Evolutionary conservation across 1,140 invertebrate species (phyloP).

Genomic region (Drosophila jambulina): DNA sequence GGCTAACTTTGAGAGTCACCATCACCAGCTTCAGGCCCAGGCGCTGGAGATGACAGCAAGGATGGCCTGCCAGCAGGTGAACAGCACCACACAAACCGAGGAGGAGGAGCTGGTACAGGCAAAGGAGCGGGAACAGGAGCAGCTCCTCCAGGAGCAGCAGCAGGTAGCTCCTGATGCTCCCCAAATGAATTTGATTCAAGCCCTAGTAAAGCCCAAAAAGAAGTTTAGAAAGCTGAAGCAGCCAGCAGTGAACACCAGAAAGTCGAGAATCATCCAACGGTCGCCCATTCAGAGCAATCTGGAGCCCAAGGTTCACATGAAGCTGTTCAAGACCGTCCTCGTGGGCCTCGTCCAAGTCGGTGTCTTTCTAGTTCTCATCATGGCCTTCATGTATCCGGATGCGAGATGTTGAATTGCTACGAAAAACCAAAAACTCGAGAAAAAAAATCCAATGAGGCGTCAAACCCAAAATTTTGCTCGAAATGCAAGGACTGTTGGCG

Average conservation of each 20-base stretch:
- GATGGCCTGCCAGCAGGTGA: background rate
- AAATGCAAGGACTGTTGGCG: background rate
- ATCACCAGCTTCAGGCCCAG: background rate
- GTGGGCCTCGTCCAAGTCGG: constrained; percentile 66
- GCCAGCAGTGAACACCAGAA: no score
- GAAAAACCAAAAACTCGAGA: background rate
- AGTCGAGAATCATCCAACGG: background rate
- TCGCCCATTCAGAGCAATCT: constrained; percentile 26
- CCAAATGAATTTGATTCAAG: no score
- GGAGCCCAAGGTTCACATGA: constrained; percentile 43
- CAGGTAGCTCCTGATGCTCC: background rate
- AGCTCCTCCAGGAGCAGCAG: background rate
- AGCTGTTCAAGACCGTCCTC: constrained; percentile 66
- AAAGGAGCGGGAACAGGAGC: background rate
- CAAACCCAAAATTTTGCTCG: constrained; percentile 1
- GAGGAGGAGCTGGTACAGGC: background rate
- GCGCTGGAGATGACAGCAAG: background rate
- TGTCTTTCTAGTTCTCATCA: constrained; percentile 71
- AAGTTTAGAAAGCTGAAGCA: background rate
- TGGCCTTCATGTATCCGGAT: constrained; percentile 78
- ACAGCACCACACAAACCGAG: constrained; percentile 17
- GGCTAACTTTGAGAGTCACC: background rate
- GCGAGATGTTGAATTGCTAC: constrained; percentile 42
- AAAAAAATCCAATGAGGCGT: background rate
- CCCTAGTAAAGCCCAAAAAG: background rate